Evolutionary conservation across 2,113 vertebrate species (phyloP).

Genomic region (Mesoclemmys tuberculata): DNA sequence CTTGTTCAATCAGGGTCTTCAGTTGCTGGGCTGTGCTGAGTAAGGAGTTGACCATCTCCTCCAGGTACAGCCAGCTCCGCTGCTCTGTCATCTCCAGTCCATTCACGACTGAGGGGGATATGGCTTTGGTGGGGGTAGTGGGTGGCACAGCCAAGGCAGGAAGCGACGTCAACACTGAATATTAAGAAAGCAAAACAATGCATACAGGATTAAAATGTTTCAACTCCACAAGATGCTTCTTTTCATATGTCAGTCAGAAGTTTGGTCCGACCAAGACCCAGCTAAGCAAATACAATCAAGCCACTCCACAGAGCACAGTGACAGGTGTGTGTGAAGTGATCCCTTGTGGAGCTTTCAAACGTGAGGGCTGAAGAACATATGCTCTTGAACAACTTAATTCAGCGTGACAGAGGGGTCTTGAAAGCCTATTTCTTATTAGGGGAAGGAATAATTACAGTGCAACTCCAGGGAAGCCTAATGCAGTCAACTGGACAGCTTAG

Average conservation of each 20-base stretch:
- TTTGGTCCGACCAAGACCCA: rapidly evolving
- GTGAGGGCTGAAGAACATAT: rapidly evolving
- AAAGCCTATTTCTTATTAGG: not conserved
- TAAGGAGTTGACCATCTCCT: constrained; percentile 92
- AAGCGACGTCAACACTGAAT: constrained; percentile 87
- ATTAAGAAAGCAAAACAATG: not conserved
- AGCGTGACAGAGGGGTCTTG: not conserved
- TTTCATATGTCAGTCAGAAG: not conserved
- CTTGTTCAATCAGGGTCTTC: constrained; percentile 91
- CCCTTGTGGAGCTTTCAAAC: not conserved
- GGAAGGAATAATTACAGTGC: not conserved
- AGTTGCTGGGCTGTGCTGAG: constrained; percentile 93
- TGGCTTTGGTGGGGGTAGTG: constrained; percentile 84
- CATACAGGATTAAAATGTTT: rapidly evolving
- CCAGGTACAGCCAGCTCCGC: constrained; percentile 92
- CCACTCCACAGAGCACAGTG: not conserved
- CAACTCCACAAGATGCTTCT: rapidly evolving
- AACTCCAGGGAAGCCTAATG: not conserved
- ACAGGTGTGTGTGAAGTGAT: not conserved
- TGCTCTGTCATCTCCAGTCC: constrained; percentile 86
- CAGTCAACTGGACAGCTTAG: not conserved
- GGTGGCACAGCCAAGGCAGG: constrained; percentile 90
- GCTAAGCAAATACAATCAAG: not conserved
- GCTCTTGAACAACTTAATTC: not conserved
- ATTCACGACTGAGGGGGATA: constrained; percentile 69